Conservation (phyloP, 2,797 vertebrate genomes). For the Falco rusticolus region DNA sequence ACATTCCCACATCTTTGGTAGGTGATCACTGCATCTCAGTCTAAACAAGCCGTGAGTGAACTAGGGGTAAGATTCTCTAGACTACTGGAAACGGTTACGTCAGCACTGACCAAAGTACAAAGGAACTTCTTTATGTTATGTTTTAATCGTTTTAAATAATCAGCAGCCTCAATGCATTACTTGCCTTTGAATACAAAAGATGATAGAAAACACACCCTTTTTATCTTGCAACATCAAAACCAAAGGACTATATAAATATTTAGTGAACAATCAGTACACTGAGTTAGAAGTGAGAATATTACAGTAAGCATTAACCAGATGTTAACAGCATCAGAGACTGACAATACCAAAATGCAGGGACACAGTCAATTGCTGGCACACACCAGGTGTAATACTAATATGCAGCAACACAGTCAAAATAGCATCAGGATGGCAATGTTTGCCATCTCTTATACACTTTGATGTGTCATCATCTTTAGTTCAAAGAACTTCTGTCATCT, state of each 20-base stretch:
- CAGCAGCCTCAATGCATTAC: neutral
- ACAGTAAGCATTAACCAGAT: neutral
- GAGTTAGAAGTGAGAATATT: neutral
- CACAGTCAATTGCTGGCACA: neutral
- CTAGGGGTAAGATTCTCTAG: neutral
- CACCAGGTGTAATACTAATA: neutral
- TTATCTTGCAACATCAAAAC: slow-evolving; percentile 41
- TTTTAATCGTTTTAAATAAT: slow-evolving; percentile 13
- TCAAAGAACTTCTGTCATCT: neutral
- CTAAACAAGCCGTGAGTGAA: slow-evolving; percentile 20
- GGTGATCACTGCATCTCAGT: neutral
- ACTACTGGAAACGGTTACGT: neutral
- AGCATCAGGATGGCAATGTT: neutral
- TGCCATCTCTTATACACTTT: neutral
- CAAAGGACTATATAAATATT: neutral
- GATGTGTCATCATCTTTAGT: neutral
- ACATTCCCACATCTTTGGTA: neutral
- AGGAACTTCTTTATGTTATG: neutral
- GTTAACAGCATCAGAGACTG: neutral
- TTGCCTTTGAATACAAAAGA: slow-evolving; percentile 5
- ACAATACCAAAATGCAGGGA: neutral
- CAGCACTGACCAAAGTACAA: slow-evolving; percentile 23
- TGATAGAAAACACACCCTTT: neutral
- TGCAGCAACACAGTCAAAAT: neutral
- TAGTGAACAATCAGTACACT: neutral